phyloP scores from a whole-genome alignment of 2,888 invertebrate species.

The Phyllotreta cruciferae region DNA sequence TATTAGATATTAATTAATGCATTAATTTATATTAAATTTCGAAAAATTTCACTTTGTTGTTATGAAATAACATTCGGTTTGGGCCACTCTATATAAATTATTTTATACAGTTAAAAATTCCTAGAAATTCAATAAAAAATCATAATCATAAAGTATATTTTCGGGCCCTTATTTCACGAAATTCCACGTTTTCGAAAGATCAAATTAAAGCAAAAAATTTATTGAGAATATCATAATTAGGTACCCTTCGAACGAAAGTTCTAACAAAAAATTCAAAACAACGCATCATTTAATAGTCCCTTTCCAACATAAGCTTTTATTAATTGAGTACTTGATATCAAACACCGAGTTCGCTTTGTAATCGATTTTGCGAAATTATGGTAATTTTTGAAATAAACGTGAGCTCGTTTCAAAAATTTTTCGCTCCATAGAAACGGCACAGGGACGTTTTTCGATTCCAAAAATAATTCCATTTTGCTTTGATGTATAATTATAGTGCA shows the following conservation, averaged over 20 bases:
- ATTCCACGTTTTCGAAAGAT: slow-evolving; percentile 44
- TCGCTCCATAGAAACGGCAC: slow-evolving; percentile 17
- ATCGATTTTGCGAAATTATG: slow-evolving; percentile 60
- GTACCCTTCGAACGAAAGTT: slow-evolving; percentile 43
- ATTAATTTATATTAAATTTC: too few species aligned
- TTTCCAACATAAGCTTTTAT: slow-evolving; percentile 55
- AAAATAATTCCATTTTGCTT: neutral
- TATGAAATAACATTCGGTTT: too few species aligned
- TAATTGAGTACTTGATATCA: slow-evolving; percentile 57
- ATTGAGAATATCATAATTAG: slow-evolving; percentile 50
- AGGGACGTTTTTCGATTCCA: slow-evolving; percentile 24
- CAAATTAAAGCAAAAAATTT: slow-evolving; percentile 44
- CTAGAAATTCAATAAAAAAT: too few species aligned
- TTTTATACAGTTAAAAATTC: too few species aligned
- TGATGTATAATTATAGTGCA: too few species aligned
- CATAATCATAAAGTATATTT: too few species aligned
- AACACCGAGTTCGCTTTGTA: slow-evolving; percentile 56
- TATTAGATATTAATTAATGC: too few species aligned
- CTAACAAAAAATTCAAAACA: slow-evolving; percentile 50
- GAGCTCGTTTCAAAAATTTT: slow-evolving; percentile 53
- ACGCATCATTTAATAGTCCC: slow-evolving; percentile 51
- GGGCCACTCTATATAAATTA: too few species aligned
- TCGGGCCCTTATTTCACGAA: slow-evolving; percentile 25
- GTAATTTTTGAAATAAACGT: slow-evolving; percentile 59
- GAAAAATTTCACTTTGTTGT: too few species aligned